Evolutionary conservation across 2,113 vertebrate genomes (phyloP), one percentile per base, ranked within the genome.

Genomic region (Bettongia penicillata): DNA sequence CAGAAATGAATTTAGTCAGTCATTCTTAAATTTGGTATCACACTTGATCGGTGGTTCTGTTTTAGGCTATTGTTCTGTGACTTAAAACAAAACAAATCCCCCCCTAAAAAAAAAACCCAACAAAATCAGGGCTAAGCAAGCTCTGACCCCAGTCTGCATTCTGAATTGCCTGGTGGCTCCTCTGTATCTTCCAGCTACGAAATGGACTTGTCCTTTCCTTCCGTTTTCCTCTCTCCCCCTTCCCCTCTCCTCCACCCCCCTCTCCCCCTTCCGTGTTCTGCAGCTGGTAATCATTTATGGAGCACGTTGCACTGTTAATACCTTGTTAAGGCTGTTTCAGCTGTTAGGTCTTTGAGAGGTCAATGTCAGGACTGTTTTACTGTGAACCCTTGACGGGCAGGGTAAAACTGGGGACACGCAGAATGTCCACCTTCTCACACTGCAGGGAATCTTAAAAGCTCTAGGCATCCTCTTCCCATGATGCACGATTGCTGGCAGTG

Each of bases 281-380:
- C 99, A 99, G 99, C 98, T 98, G 98, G 98, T 98, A 98, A 98
- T 97, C 98, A 97, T 98, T 98, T 98, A 97, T 31, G 51, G 98
- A 97, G 95, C 97, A 91, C 93, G 68, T 96, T 93, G 95, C 94
- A 61, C 97, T 97, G 98, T 98, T 99, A 99, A 99, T 99, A 96
- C 98, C 98, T 99, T 98, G 98, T 99, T 99, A 98, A 98, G 98
- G 97, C 96, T 97, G 94, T 98, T 99, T 98, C 98, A 98, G 98
- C 98, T 98, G 98, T 98, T 95, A 97, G 97, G 98, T 98, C 99
- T 98, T 97, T 16, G 95, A 25, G 97, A 98, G 98, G 99, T 99
- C 98, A 98, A 96, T 98, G 98, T 99, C 98, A 99, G 98, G 98
- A 98, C 98, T 96, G 37, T 97, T 99, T 99, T 99, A 97, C 97